phyloP scores from a whole-genome alignment of 1,140 invertebrate genomes.

The Lepidurus couesii region DNA sequence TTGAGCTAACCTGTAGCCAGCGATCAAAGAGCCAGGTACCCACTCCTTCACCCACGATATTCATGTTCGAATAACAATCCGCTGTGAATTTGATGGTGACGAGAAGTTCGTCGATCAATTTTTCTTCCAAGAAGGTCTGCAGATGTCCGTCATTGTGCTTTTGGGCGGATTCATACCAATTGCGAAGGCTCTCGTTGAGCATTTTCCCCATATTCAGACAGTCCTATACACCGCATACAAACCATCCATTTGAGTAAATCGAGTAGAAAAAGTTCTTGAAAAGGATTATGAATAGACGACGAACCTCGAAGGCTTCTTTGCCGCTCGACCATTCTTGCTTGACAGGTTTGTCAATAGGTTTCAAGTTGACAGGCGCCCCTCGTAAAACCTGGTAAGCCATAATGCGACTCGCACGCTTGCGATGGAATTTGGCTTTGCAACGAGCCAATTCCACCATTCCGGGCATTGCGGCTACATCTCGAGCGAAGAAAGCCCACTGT shows the following conservation, averaged over 20 bases:
- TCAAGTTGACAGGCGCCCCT: conserved; percentile 60
- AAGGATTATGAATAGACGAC: conserved; percentile 1
- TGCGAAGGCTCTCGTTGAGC: conserved; percentile 53
- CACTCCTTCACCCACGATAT: conserved; percentile 62
- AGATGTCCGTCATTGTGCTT: conserved; percentile 63
- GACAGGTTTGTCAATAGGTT: conserved; percentile 54
- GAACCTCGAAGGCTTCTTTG: conserved; percentile 50
- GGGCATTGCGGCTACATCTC: conserved; percentile 69
- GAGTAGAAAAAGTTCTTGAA: not conserved
- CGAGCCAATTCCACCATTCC: conserved; percentile 48
- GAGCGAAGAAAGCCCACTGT: conserved; percentile 53
- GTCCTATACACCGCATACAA: conserved; percentile 11
- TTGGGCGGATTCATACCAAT: conserved; percentile 59
- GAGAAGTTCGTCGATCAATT: conserved; percentile 69
- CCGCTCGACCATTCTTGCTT: conserved; percentile 57
- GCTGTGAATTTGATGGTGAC: conserved; percentile 66
- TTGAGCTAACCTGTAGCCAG: conserved; percentile 6
- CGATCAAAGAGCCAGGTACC: conserved; percentile 65
- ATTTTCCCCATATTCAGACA: conserved; percentile 5
- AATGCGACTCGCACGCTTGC: conserved; percentile 39
- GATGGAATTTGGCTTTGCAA: conserved; percentile 12
- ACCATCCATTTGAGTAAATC: not conserved
- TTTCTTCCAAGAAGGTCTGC: conserved; percentile 62
- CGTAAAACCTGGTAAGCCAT: conserved; percentile 76
- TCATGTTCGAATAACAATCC: conserved; percentile 64